Evolutionary conservation across 2,113 vertebrate genomes (phyloP).

Genomic region (Nibea coibor): DNA sequence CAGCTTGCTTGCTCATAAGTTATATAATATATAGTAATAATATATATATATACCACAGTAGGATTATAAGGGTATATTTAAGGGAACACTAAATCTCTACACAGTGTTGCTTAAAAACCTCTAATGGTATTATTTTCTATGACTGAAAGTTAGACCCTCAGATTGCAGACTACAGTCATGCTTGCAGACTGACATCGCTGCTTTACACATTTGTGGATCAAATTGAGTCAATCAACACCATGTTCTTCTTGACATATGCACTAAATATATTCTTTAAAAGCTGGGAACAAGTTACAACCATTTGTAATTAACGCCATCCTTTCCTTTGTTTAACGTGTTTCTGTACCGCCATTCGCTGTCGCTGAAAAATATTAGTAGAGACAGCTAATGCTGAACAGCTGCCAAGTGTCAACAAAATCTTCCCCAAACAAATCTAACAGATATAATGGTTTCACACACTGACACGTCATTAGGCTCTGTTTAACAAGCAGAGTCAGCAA

Average conservation of each 20-base stretch:
- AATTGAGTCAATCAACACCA: not conserved
- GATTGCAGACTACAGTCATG: not conserved
- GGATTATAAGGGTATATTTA: too few relatives aligned
- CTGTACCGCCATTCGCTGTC: not conserved
- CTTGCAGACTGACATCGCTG: not conserved
- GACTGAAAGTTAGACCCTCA: not conserved
- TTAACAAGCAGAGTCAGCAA: conserved; percentile 7
- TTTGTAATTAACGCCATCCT: not conserved
- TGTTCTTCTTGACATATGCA: not conserved
- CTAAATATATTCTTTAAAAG: not conserved
- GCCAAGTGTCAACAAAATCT: not conserved
- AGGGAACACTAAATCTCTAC: too few relatives aligned
- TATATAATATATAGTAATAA: too few relatives aligned
- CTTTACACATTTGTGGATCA: not conserved
- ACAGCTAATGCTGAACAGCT: not conserved
- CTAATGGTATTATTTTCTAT: too few relatives aligned
- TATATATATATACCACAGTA: too few relatives aligned
- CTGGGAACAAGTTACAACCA: not conserved
- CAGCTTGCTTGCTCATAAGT: too few relatives aligned
- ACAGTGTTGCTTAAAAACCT: too few relatives aligned
- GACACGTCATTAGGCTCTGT: not conserved
- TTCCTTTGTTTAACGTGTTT: not conserved
- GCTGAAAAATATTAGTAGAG: not conserved
- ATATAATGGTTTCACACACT: conserved; percentile 11
- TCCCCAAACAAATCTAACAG: not conserved